Evolutionary conservation across 2,113 vertebrate species (phyloP).

Genomic region (Donacobius atricapilla): DNA sequence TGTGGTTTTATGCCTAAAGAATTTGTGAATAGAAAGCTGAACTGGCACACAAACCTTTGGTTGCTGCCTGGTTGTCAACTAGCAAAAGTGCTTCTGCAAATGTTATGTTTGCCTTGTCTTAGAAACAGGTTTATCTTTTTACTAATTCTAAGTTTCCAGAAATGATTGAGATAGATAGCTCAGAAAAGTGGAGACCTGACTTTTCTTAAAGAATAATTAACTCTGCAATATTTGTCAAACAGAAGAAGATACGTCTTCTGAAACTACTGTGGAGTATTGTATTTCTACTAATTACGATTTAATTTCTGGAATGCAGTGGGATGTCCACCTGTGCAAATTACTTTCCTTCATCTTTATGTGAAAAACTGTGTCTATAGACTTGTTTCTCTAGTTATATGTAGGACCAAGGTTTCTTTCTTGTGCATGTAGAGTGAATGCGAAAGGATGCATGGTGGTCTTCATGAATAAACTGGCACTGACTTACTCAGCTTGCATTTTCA

Average conservation of each 20-base stretch:
- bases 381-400: constrained; percentile 1
- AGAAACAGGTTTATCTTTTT: background rate
- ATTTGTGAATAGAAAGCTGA: background rate
- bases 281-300: constrained; percentile 38
- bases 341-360: constrained; percentile 16
- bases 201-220: background rate
- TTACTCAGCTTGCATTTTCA: constrained; percentile 68
- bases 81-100: background rate
- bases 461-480: constrained; percentile 65
- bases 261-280: constrained; percentile 1
- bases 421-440: constrained; percentile 70
- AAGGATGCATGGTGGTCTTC: constrained; percentile 71
- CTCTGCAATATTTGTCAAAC: background rate
- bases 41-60: background rate
- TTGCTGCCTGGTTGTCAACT: background rate
- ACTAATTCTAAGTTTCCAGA: background rate
- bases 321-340: constrained; percentile 28
- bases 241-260: background rate
- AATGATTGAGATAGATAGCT: background rate
- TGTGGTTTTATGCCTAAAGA: background rate
- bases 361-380: constrained; percentile 17
- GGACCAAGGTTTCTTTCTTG: constrained; percentile 34
- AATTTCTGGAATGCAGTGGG: constrained; percentile 35
- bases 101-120: background rate
- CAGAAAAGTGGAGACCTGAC: background rate